These are phyloP conservation scores for Pelochelys cantorii DNA, from an alignment of 2,797 vertebrate genomes.

Conservation along the genomic window DNA sequence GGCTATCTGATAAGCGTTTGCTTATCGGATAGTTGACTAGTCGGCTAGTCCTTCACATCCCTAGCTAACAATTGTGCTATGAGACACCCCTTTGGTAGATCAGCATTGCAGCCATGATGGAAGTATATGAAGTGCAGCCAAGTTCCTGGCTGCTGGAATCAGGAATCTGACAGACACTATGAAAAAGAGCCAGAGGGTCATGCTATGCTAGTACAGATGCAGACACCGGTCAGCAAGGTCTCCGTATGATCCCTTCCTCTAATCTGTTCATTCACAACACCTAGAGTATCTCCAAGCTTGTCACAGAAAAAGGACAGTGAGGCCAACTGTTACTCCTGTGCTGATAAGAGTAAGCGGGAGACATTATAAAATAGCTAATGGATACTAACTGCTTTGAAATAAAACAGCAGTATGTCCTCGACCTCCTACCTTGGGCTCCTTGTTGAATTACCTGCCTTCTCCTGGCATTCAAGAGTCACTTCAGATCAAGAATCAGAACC, in stretches of 20 bases:
- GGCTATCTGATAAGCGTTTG: too few species aligned
- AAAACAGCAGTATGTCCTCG: background rate
- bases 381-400: background rate
- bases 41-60: too few species aligned
- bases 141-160: background rate
- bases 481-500: background rate
- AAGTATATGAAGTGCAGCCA: rapidly evolving
- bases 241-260: background rate
- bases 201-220: rapidly evolving
- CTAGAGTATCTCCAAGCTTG: background rate
- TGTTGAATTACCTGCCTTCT: background rate
- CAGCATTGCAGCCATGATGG: background rate
- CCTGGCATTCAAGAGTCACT: background rate
- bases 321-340: rapidly evolving
- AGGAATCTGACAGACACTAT: background rate
- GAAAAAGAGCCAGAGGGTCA: background rate
- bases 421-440: background rate
- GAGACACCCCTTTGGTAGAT: rapidly evolving
- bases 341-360: background rate
- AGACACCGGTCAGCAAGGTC: too few species aligned
- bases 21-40: too few species aligned
- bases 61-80: background rate
- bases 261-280: background rate
- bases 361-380: background rate
- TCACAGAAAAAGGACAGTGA: background rate